Conservation (phyloP, 1,140 invertebrate genomes). For the Meloidogyne exigua region DNA sequence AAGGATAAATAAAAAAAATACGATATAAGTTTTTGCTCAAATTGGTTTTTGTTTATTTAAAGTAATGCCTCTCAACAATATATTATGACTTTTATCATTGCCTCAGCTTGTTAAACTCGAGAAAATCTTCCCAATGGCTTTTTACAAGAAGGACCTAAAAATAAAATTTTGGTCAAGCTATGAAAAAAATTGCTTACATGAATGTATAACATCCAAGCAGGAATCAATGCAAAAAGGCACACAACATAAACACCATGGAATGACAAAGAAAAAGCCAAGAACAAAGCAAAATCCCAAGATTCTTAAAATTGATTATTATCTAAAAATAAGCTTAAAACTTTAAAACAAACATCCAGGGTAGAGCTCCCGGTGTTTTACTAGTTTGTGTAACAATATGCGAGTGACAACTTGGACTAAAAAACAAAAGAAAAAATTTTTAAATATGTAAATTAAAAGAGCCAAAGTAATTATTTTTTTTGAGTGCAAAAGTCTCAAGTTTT, state of each 20-base stretch:
- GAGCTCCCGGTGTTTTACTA: background rate
- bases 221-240: slow-evolving; percentile 58
- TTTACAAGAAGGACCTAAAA: slow-evolving; percentile 53
- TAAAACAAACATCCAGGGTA: slow-evolving; percentile 23
- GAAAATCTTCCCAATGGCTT: slow-evolving; percentile 52
- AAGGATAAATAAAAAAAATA: too few relatives aligned
- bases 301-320: background rate
- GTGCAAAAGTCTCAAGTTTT: too few relatives aligned
- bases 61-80: background rate
- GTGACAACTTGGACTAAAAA: background rate
- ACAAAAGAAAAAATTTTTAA: background rate
- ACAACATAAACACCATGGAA: slow-evolving; percentile 54
- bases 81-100: background rate
- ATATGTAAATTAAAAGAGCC: too few relatives aligned
- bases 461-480: too few relatives aligned
- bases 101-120: slow-evolving; percentile 33
- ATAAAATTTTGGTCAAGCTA: background rate
- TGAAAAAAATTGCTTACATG: slow-evolving; percentile 28
- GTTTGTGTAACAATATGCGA: background rate
- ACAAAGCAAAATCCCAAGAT: slow-evolving; percentile 51
- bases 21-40: too few relatives aligned
- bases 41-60: background rate
- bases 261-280: slow-evolving; percentile 52
- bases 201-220: slow-evolving; percentile 58
- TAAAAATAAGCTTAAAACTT: background rate